Evolutionary conservation across 2,888 invertebrate species (phyloP).

Genomic region (Meghimatium bilineatum): DNA sequence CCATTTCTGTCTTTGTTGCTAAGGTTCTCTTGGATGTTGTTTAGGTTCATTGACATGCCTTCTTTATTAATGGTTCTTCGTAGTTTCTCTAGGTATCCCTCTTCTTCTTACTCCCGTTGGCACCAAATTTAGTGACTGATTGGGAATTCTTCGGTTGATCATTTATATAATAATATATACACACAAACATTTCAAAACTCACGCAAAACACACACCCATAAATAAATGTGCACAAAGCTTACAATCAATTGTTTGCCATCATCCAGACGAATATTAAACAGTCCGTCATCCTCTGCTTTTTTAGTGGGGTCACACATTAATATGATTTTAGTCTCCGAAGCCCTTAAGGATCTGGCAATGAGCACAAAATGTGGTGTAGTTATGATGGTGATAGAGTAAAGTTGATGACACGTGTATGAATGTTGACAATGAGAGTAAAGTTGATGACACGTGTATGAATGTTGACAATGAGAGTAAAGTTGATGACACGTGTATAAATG

Average conservation of each 20-base stretch:
- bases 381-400: neutral
- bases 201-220: too few relatives aligned
- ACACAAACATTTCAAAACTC: too few relatives aligned
- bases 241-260: slow-evolving; percentile 44
- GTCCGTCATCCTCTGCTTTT: slow-evolving; percentile 56
- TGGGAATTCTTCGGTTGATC: too few relatives aligned
- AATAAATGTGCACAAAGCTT: slow-evolving; percentile 8
- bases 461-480: neutral
- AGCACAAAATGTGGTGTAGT: neutral
- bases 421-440: neutral
- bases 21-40: too few relatives aligned
- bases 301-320: slow-evolving; percentile 61
- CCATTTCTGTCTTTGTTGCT: too few relatives aligned
- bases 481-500: neutral
- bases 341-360: slow-evolving; percentile 59
- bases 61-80: too few relatives aligned
- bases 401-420: neutral
- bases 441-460: neutral
- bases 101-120: too few relatives aligned
- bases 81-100: too few relatives aligned
- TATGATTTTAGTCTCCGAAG: slow-evolving; percentile 55
- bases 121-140: too few relatives aligned
- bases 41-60: too few relatives aligned
- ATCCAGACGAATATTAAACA: slow-evolving; percentile 60
- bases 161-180: too few relatives aligned